Conservation (phyloP, 1,140 invertebrate species). For the Hylaeus anthracinus region DNA sequence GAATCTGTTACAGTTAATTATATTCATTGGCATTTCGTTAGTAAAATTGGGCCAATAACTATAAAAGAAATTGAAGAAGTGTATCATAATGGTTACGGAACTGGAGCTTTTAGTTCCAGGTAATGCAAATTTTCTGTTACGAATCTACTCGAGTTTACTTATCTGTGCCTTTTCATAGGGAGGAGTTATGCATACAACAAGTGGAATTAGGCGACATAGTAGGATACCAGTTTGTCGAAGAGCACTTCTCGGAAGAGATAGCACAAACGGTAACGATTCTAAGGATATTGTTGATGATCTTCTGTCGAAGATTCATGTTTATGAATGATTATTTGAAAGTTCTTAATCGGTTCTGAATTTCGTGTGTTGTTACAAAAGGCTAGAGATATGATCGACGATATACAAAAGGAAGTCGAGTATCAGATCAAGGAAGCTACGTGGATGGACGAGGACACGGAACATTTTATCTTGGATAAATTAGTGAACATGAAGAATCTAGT, state of each 20-base stretch:
- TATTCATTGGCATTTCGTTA: conserved; percentile 20
- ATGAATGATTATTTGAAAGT: not conserved
- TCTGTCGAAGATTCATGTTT: no score
- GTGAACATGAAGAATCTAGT: conserved; percentile 46
- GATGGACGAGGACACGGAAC: conserved; percentile 48
- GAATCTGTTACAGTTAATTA: conserved; percentile 18
- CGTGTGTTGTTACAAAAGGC: conserved; percentile 34
- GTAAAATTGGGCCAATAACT: rapidly evolving
- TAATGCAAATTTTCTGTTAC: not conserved
- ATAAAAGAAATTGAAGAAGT: not conserved
- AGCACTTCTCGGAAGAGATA: conserved; percentile 18
- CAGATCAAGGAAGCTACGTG: conserved; percentile 45
- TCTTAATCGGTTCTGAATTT: not conserved
- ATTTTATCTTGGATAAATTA: conserved; percentile 50
- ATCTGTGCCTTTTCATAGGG: not conserved
- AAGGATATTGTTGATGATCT: not conserved
- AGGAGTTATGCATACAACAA: not conserved
- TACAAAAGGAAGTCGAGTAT: conserved; percentile 57
- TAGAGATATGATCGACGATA: conserved; percentile 59
- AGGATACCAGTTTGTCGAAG: conserved; percentile 16
- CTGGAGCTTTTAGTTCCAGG: rapidly evolving
- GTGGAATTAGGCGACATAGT: not conserved
- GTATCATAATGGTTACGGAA: not conserved
- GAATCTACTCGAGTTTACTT: not conserved
- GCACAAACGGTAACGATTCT: conserved; percentile 21